Evolutionary conservation across 2,888 invertebrate genomes (phyloP), one percentile per base, ranked within the genome.

Genomic region (Drosophila pseudotalamancana): DNA sequence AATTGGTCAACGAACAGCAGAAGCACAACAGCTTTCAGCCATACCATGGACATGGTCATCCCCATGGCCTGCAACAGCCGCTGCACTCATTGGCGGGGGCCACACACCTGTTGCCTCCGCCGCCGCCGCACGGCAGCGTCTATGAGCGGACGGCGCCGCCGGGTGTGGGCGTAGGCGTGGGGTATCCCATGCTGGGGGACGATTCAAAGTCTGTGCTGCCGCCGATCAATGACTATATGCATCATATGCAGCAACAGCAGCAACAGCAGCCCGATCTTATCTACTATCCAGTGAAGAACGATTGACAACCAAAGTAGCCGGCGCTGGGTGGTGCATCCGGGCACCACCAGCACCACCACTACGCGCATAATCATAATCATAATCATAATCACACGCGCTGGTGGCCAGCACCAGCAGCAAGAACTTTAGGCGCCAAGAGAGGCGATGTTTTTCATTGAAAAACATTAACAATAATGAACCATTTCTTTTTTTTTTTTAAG

Each of bases 271-370:
- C 90, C 51, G 90, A 91, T 74, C 85, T 90, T 56, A 88, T 90
- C 74, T 91, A 91, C 68, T 91, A 91, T 80, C 86, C 91, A 79
- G 91, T 90, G 81, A 91, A 91, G 72, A 91, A 91, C 64, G 91
- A 91, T 77, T 90, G 89, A 89, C 89, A 90, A 78, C 79, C 89
- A 82, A 90, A 90, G 82, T 88, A 90, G 77, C 80, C 68, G 40
- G 50, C 61, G 59, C 57, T 60, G 66, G 61, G 64, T 69, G 76
- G 72, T 71, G 65, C 40, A n/a, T n/a, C 14, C 16, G 67, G 46
- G 48, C 69, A 82, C 29, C 80, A 62, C 11, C 62, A 50, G 19
- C 50, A 51, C 42, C 40, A 60, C 34, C 63, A 75, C 66, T 62
- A 63, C 54, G 74, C 76, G 54, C 77, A 80, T 61, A 72, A 72